phyloP scores from a whole-genome alignment of 1,140 invertebrate genomes.

The Caenorhabditis brenneri region DNA sequence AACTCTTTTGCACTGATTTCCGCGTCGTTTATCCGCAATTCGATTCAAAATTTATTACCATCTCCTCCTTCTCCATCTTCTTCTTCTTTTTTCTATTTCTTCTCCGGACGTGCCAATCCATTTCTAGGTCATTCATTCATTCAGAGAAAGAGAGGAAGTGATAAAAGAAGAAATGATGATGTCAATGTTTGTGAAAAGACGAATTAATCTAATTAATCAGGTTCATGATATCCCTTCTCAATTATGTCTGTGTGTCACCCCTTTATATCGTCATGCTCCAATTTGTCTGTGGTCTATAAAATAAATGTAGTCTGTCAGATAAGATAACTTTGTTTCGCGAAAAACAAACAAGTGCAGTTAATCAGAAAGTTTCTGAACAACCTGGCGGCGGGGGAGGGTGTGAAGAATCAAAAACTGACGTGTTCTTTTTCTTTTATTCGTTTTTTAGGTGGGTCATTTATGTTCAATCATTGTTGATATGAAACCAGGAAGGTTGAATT shows the following conservation, averaged over 20 bases:
- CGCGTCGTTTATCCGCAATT: constrained; percentile 3
- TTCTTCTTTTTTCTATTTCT: too few species aligned
- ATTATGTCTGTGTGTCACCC: too few species aligned
- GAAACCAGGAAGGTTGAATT: neutral
- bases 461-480: neutral
- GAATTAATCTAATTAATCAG: constrained; percentile 13
- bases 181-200: neutral
- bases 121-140: constrained; percentile 12
- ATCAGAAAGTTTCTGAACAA: neutral
- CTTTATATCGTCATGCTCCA: too few species aligned
- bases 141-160: neutral
- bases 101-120: neutral
- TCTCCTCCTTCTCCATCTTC: too few species aligned
- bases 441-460: neutral
- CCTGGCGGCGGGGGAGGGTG: too few species aligned
- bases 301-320: neutral
- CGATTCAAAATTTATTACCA: neutral
- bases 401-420: too few species aligned
- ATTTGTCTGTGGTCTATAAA: too few species aligned
- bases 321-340: neutral
- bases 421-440: too few species aligned
- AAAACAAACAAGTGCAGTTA: neutral
- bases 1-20: constrained; percentile 20
- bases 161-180: neutral
- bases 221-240: too few species aligned